These are phyloP conservation scores for Dasysyrphus albostriatus DNA, from an alignment of 2,888 invertebrate species.

Conservation along the genomic window DNA sequence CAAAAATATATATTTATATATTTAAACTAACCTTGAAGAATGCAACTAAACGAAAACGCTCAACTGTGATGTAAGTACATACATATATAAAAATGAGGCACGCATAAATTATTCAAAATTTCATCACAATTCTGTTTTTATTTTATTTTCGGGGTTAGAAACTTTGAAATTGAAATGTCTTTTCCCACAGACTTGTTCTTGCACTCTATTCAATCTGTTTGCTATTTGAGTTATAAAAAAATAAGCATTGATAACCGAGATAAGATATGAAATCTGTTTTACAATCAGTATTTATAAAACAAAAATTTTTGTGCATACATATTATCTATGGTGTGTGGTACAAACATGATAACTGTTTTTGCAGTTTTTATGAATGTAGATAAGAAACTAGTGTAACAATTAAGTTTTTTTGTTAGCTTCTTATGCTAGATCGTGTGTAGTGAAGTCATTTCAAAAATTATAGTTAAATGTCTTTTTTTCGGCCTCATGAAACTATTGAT, in stretches of 20 bases:
- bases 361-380: too few species aligned
- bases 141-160: not conserved
- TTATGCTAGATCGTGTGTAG: not conserved
- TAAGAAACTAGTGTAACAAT: not conserved
- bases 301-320: not conserved
- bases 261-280: not conserved
- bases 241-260: slow-evolving; percentile 4
- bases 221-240: not conserved
- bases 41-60: slow-evolving; percentile 3
- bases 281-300: not conserved
- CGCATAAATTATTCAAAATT: not conserved
- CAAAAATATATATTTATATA: too few species aligned
- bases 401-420: not conserved
- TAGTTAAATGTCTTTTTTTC: slow-evolving; percentile 9
- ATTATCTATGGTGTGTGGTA: too few species aligned
- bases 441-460: too few species aligned
- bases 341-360: too few species aligned
- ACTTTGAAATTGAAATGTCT: not conserved
- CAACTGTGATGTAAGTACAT: too few species aligned
- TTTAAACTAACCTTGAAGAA: slow-evolving; percentile 1
- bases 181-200: not conserved
- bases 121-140: not conserved
- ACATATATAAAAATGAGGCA: not conserved
- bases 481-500: not conserved
- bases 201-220: not conserved